Base-by-base conservation (phyloP, 2,888 invertebrate genomes). In the Seira ritae region DNA sequence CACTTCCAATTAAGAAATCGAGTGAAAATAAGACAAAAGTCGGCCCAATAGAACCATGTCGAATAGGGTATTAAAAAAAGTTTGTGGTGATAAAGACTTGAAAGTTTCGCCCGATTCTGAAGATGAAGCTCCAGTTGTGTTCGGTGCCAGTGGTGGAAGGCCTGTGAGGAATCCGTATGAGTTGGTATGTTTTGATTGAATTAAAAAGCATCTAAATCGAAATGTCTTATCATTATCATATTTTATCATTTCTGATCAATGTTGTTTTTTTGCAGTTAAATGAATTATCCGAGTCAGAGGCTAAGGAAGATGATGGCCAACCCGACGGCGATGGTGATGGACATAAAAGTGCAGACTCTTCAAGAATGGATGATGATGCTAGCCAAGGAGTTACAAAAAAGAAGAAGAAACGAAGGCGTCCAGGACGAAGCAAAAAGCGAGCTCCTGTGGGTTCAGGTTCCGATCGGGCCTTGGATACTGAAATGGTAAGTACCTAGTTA, bases 271-370 rank as follows among this genome's bases (percentile, higher is more conserved):
- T 31, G 2, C 87, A 94, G 94, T 90, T 94, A 77, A 94, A 94
- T 90, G 93, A 94, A 65, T 92, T 93, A 88, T 94, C 94, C 0
- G 94, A 94, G 89, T 94, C 94, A 86, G 94, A 94, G 90, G 93
- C 93, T 4, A 94, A 94, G 90, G 94, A 94, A 89, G 94, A 94
- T 89, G 94, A 94, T 85, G 90, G 86, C 4, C 84, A 85, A 37
- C 85, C 76, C n/a, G 88, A 89, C 71, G 87, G 88, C 42, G 87
- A 88, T 73, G 89, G 88, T 42, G 88, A 89, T 74, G 89, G 88
- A 22, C 71, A 78, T 23, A 82, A 85, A 60, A 87, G 80, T 71
- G 86, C 75, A 3, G 86, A 85, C 24, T 84, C 86, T 0, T 85
- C 87, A 12, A 80, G 86, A 74, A 75, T 86, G 68, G 87, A 88